phyloP scores from a whole-genome alignment of 2,113 vertebrate genomes.

The Limnothrissa miodon region DNA sequence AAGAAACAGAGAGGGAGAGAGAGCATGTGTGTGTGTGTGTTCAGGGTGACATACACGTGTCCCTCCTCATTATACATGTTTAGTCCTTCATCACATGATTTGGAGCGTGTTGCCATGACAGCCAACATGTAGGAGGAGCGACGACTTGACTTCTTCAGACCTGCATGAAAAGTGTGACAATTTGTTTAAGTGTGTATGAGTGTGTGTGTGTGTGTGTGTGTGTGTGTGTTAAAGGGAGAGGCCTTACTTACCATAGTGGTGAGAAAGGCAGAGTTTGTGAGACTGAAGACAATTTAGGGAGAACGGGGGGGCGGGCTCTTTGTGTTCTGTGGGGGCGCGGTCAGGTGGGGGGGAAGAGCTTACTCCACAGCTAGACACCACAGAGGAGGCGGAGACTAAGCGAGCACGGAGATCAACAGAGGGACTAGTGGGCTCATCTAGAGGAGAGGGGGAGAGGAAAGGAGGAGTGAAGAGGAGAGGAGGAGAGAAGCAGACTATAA shows the following conservation, averaged over 20 bases:
- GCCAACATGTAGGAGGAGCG: slow-evolving; percentile 97
- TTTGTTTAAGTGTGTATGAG: slow-evolving; percentile 35
- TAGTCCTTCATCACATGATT: slow-evolving; percentile 95
- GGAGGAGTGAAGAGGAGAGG: neutral
- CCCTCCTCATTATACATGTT: slow-evolving; percentile 90
- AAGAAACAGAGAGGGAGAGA: neutral
- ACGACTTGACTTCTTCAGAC: slow-evolving; percentile 90
- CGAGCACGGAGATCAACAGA: slow-evolving; percentile 92
- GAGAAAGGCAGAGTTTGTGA: slow-evolving; percentile 89
- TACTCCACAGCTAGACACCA: slow-evolving; percentile 94
- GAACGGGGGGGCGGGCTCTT: slow-evolving; percentile 77
- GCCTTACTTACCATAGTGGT: slow-evolving; percentile 90
- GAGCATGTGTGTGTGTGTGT: neutral
- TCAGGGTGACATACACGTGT: slow-evolving; percentile 68
- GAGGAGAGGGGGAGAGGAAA: slow-evolving; percentile 36
- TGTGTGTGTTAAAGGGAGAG: neutral
- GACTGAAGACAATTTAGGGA: slow-evolving; percentile 82
- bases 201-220: slow-evolving; percentile 43
- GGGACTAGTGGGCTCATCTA: slow-evolving; percentile 96
- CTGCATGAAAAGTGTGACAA: slow-evolving; percentile 33
- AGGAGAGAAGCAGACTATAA: slow-evolving; percentile 8
- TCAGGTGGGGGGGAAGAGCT: slow-evolving; percentile 76
- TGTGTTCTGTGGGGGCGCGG: too few species aligned
- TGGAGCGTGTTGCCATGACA: slow-evolving; percentile 94
- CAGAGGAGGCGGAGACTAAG: slow-evolving; percentile 92